These are phyloP conservation scores for Zoanthus sociatus DNA, from an alignment of 92 coral and sea anemone genomes.

Conservation along the genomic window DNA sequence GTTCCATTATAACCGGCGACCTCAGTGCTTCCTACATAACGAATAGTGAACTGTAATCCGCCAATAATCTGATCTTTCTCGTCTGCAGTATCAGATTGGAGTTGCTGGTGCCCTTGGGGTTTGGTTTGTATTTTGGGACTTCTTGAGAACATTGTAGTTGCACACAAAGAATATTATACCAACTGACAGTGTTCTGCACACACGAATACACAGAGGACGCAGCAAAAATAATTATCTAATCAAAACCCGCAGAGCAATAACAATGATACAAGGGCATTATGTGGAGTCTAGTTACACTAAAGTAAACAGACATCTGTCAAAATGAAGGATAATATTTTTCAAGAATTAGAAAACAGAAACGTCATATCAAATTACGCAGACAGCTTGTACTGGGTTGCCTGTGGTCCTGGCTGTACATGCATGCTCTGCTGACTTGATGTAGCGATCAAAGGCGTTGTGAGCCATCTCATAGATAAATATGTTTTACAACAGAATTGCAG, in stretches of 20 bases:
- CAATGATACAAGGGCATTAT: background rate
- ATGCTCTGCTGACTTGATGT: no score
- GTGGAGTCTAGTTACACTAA: slow-evolving; percentile 3
- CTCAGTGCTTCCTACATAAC: slow-evolving; percentile 84
- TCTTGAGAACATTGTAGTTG: slow-evolving; percentile 68
- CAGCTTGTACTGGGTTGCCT: no score
- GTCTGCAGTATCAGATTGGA: slow-evolving; percentile 84
- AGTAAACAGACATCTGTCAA: slow-evolving; percentile 30
- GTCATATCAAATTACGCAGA: no score
- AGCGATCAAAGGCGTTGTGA: no score
- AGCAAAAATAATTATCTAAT: background rate
- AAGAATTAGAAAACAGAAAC: no score
- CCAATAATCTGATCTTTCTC: slow-evolving; percentile 88
- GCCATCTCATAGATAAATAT: no score
- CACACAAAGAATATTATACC: background rate
- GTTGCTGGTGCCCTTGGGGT: slow-evolving; percentile 78
- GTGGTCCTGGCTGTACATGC: no score
- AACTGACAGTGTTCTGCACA: background rate
- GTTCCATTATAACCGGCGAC: slow-evolving; percentile 78
- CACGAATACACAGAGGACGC: background rate
- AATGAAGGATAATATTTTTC: background rate
- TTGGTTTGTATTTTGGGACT: slow-evolving; percentile 69
- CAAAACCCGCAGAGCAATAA: background rate
- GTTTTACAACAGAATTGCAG: no score
- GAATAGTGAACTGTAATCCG: slow-evolving; percentile 80